These are phyloP conservation scores for Hepsetus odoe DNA, from an alignment of 2,113 vertebrate genomes.

Conservation along the genomic window DNA sequence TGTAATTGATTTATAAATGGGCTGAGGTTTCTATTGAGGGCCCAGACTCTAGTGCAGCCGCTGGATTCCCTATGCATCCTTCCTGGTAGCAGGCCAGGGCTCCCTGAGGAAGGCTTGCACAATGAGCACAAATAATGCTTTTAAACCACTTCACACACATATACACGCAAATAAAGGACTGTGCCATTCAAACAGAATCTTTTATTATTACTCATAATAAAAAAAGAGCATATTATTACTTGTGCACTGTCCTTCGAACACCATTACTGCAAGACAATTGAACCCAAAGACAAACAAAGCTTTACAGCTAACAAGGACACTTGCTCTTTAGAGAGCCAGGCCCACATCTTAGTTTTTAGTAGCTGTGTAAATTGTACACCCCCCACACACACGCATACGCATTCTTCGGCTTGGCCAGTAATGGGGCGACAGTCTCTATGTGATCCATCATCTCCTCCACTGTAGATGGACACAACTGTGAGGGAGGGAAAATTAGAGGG, in stretches of 20 bases:
- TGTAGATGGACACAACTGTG: not conserved
- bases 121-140: conserved; percentile 52
- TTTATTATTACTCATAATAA: too few species aligned
- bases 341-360: not conserved
- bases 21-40: conserved; percentile 57
- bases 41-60: conserved; percentile 52
- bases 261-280: not conserved
- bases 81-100: conserved; percentile 60
- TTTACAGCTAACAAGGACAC: not conserved
- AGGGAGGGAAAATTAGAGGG: not conserved
- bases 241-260: not conserved
- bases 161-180: conserved; percentile 16
- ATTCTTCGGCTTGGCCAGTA: not conserved
- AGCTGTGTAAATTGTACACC: not conserved
- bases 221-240: conserved; percentile 17
- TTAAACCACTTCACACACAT: conserved; percentile 45
- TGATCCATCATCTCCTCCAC: not conserved
- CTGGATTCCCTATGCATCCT: conserved; percentile 52
- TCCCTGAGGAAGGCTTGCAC: conserved; percentile 59
- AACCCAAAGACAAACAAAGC: not conserved
- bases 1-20: conserved; percentile 70
- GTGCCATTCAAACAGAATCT: not conserved
- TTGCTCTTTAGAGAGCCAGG: not conserved
- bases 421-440: not conserved
- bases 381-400: conserved; percentile 7